phyloP scores from a whole-genome alignment of 2,888 invertebrate genomes.

The Noctua fimbriata region DNA sequence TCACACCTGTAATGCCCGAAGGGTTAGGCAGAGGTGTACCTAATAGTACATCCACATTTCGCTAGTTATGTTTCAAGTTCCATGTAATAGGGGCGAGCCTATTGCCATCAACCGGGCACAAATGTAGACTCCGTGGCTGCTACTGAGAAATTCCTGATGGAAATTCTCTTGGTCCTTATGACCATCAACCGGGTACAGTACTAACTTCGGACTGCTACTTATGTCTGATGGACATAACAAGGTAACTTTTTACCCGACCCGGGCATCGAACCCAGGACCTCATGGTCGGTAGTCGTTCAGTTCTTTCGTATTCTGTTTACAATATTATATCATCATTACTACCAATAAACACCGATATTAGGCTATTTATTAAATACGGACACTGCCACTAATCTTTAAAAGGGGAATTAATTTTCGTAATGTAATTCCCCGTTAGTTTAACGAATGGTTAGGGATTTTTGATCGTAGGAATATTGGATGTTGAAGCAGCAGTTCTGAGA shows the following conservation, averaged over 20 bases:
- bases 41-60: too few species aligned
- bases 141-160: too few species aligned
- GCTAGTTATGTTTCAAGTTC: too few species aligned
- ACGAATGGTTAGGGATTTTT: neutral
- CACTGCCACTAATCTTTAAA: constrained; percentile 19
- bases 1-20: too few species aligned
- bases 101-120: too few species aligned
- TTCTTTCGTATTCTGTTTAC: constrained; percentile 94
- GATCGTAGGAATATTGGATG: constrained; percentile 1
- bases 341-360: constrained; percentile 40
- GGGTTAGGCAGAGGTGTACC: too few species aligned
- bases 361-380: constrained; percentile 54
- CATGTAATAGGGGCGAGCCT: too few species aligned
- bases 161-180: too few species aligned
- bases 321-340: constrained; percentile 57
- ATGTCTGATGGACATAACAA: too few species aligned
- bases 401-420: constrained; percentile 18
- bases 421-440: constrained; percentile 2
- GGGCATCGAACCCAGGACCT: neutral
- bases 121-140: too few species aligned
- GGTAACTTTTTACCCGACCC: neutral
- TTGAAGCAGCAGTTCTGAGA: constrained; percentile 4
- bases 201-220: too few species aligned
- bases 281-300: constrained; percentile 78
- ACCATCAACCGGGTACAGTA: too few species aligned